Base-by-base conservation (phyloP, 1,140 invertebrate species). In the Idris sp. region DNA sequence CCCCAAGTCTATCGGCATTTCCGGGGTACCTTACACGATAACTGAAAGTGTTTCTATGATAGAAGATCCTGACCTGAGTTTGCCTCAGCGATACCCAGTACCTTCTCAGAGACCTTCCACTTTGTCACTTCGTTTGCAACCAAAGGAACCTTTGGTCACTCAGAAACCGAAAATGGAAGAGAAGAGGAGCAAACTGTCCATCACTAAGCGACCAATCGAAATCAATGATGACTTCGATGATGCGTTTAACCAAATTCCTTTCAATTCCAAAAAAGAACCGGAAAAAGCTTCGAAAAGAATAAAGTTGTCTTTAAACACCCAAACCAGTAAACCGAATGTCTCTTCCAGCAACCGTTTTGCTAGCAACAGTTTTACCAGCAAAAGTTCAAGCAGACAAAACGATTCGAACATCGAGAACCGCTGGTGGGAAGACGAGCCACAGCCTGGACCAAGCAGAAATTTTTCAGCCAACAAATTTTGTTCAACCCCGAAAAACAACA, bases 171-270 rank as follows among this genome's bases (percentile, higher is more conserved):
- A 22, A 22, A 22, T 22, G n/a, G n/a, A n/a, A 33, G n/a, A 3
- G 22, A 25, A 3, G 0, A 48, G 28, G 18, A 41, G 43, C 5
- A 38, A 19, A 0, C 2, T 61, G 10, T 48, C 43, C 0, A 19
- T 48, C 0, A 58, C 16, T 1, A 58, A 61, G 18, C 1, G 41
- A 14, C 19, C 0, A 8, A 18, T 46, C 0, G 36, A 46, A 30
- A 13, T 65, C 3, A 4, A 0, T 0, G 48, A 67, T 9, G 62
- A 67, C 10, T 67, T 48, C 15, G 62, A 67, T 26, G 7, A 5
- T 1, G 22, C 33, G 0, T 53, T 64, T 1, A 7, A 8, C 0
- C 10, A 41, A 10, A 48, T 56, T 1, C 0, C 49, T 0, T 11
- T 54, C 2, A 30, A n/a, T n/a, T n/a, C n/a, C n/a, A n/a, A n/a